Conservation (phyloP, 2,797 vertebrate species). For the Eleutherodactylus coqui region DNA sequence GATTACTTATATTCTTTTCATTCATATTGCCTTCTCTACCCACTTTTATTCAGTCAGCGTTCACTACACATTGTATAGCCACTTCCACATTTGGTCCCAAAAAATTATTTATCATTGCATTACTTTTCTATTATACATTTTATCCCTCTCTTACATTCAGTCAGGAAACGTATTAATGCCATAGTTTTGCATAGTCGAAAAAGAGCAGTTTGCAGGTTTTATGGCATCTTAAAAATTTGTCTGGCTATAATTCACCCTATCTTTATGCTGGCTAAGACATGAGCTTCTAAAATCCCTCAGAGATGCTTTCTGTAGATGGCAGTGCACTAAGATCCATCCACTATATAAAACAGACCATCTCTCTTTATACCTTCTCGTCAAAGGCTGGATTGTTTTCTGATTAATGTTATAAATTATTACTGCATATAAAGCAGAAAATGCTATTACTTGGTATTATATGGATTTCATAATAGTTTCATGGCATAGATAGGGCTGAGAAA, state of each 20-base stretch:
- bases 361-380: constrained; percentile 49
- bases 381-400: constrained; percentile 64
- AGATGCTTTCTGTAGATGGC: constrained; percentile 31
- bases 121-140: constrained; percentile 30
- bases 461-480: constrained; percentile 65
- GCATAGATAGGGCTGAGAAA: constrained; percentile 54
- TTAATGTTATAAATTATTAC: constrained; percentile 65
- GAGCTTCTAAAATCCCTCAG: constrained; percentile 39
- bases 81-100: not conserved
- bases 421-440: constrained; percentile 50
- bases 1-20: no score
- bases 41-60: not conserved
- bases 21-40: not conserved
- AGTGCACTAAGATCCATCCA: not conserved
- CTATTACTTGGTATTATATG: constrained; percentile 66
- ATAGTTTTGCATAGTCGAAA: constrained; percentile 49
- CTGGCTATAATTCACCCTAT: not conserved
- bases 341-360: constrained; percentile 38
- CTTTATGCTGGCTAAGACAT: constrained; percentile 45
- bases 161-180: constrained; percentile 44
- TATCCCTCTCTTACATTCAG: constrained; percentile 9
- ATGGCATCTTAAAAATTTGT: constrained; percentile 50
- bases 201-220: constrained; percentile 47
- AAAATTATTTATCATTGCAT: constrained; percentile 4
- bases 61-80: not conserved